Base-by-base conservation (phyloP, 2,888 invertebrate species). In the Leuctra nigra region DNA sequence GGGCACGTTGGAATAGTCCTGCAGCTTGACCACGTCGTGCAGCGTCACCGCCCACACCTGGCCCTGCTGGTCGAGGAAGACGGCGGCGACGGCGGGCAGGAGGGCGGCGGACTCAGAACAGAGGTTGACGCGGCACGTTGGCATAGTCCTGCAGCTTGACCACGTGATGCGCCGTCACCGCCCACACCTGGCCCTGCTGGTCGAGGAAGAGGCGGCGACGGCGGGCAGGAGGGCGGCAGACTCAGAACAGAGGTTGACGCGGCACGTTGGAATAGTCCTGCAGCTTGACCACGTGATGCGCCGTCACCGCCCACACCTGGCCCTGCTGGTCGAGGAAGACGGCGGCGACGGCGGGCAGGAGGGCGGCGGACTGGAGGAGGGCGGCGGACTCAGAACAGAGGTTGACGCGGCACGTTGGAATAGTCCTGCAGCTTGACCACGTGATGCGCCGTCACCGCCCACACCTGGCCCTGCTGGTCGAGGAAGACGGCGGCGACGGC, bases 361-460 rank as follows among this genome's bases (percentile, higher is more conserved):
- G 62, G 29, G 62, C 55, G 38, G 65, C 63, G 11, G 61, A 63
- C 58, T 68, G 68, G n/a, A 67, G 50, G 41, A 66, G 63, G 29
- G 68, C 62, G 16, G 63, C 48, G 48, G 6, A 20, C 20, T 3
- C 20, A 29, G 18, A 39, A 39, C 39, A 39, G 16, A 20, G 44
- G 6, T n/a, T 18, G 23, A 6, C 9, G 20, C 2, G 16, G 44
- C 23, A 9, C 6, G 7, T 44, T 44, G 22, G 13, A 33, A 13
- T 23, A 25, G 29, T 56, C 38, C 25, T 56, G 56, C 3, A 57
- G 35, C 20, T n/a, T 57, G 3, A 38, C 47, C 14, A 47, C 53
- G n/a, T 36, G n/a, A 22, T 54, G 57, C 1, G 20, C 20, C 4
- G 46, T 54, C 1, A 59, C 56, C 11, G 56, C 54, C 59, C 59